These are phyloP conservation scores for Ambastaia sidthimunki DNA, from an alignment of 2,797 vertebrate genomes.

Conservation along the genomic window DNA sequence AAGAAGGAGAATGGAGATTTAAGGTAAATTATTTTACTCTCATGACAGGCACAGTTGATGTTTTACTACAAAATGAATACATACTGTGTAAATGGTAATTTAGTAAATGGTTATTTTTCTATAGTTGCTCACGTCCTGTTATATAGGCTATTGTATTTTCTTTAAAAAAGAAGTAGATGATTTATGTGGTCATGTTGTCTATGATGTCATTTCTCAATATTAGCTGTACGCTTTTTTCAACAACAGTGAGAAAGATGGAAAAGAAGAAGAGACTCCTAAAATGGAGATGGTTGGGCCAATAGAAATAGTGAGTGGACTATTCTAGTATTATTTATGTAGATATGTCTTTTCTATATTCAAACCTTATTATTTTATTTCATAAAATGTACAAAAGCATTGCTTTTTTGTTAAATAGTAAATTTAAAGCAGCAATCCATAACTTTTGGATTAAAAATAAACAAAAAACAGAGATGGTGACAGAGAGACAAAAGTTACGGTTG, in stretches of 20 bases:
- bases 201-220: not conserved
- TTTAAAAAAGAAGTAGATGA: not conserved
- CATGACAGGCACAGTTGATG: not conserved
- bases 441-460: no score
- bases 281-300: conserved; percentile 55
- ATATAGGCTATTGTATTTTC: not conserved
- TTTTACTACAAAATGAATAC: conserved; percentile 1
- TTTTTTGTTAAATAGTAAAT: not conserved
- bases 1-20: conserved; percentile 50
- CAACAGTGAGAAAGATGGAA: conserved; percentile 45
- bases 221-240: not conserved
- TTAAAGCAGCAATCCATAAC: not conserved
- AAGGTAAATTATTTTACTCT: conserved; percentile 33
- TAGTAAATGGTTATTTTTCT: not conserved
- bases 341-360: no score
- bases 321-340: not conserved
- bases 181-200: not conserved
- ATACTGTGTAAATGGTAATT: no score
- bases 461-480: no score
- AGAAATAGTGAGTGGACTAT: conserved; percentile 51
- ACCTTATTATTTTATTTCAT: no score
- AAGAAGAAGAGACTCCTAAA: conserved; percentile 30
- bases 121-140: not conserved
- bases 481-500: no score
- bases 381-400: not conserved